Conservation (phyloP, 2,797 vertebrate species). For the Cyprinella venusta region DNA sequence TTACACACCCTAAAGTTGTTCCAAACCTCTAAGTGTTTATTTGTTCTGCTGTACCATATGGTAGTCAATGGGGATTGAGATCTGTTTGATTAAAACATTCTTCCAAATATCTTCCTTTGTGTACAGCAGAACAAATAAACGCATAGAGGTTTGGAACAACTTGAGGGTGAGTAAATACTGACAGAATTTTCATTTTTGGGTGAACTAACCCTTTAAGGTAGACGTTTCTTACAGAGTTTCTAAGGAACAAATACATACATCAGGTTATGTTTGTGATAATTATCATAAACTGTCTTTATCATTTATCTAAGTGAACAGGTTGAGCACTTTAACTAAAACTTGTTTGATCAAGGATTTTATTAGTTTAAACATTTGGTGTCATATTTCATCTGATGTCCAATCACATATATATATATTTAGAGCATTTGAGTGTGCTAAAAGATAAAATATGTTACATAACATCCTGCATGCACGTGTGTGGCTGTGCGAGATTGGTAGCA, state of each 20-base stretch:
- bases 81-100: no score
- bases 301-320: neutral
- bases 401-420: neutral
- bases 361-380: neutral
- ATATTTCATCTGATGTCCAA: neutral
- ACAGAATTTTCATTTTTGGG: no score
- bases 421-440: neutral
- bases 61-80: no score
- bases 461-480: neutral
- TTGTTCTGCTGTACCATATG: no score
- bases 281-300: neutral
- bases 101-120: no score
- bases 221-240: neutral
- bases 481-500: neutral
- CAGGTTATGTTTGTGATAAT: neutral
- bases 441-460: neutral
- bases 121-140: no score
- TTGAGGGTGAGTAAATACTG: no score
- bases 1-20: no score
- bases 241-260: neutral
- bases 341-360: slow-evolving; percentile 12
- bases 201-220: no score
- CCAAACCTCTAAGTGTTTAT: no score
- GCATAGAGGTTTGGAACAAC: no score
- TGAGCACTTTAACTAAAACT: neutral